A percentile compares a stretch with the other conserved stretches of the same genome.
These are phyloP conservation scores for Melieria picta DNA, from an alignment of 2,888 invertebrate genomes.

Conservation along the genomic window DNA sequence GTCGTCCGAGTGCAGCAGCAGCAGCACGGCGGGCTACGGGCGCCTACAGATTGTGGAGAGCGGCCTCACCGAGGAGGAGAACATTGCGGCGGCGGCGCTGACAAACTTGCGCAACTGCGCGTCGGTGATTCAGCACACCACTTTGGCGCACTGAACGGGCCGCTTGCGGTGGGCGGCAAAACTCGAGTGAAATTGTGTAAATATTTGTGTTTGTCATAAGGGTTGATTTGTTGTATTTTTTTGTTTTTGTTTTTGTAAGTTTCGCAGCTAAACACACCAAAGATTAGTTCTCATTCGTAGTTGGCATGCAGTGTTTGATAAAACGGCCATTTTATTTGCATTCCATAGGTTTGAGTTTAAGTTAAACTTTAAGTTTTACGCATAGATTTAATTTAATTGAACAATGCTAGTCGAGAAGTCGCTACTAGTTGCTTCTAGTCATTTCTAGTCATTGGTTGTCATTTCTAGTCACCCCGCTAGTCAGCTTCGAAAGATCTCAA, in stretches of 20 bases:
- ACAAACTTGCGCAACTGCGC: constrained; percentile 65
- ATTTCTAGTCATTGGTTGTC: constrained; percentile 13
- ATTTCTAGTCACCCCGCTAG: not conserved
- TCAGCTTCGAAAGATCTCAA: constrained; percentile 37
- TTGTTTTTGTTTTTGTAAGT: constrained; percentile 8
- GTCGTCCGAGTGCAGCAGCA: constrained; percentile 61
- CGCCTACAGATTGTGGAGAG: constrained; percentile 63
- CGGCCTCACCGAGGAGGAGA: constrained; percentile 65
- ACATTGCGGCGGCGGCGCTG: constrained; percentile 65
- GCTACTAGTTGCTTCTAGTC: constrained; percentile 19
- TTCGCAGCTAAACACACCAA: constrained; percentile 32
- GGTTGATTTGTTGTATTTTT: constrained; percentile 25
- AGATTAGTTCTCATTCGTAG: constrained; percentile 28
- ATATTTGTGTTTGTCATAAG: constrained; percentile 25
- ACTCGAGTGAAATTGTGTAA: constrained; percentile 25
- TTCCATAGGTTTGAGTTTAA: not conserved
- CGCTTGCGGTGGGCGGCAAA: constrained; percentile 12
- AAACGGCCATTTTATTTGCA: not conserved
- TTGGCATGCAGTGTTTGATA: not conserved
- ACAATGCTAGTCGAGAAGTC: constrained; percentile 26
- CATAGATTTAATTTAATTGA: not conserved
- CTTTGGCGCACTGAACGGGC: constrained; percentile 58
- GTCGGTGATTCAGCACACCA: constrained; percentile 66
- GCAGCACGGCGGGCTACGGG: constrained; percentile 57
- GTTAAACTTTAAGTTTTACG: not conserved